Evolutionary conservation across 2,113 vertebrate species (phyloP).

Genomic region (Esox niger): DNA sequence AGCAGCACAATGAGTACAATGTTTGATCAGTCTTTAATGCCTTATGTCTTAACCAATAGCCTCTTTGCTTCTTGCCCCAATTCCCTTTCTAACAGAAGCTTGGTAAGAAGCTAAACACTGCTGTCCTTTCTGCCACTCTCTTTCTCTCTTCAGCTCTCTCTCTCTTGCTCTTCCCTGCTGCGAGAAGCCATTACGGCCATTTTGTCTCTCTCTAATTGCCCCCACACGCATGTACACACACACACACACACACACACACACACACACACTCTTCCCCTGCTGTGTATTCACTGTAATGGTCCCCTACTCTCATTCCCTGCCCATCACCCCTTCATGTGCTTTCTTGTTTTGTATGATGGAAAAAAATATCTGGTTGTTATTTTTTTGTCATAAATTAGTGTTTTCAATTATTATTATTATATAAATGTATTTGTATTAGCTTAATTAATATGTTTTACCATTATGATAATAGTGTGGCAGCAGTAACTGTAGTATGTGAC

Average conservation of each 20-base stretch:
- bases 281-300: slow-evolving; percentile 26
- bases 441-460: too few relatives aligned
- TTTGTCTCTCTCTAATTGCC: slow-evolving; percentile 45
- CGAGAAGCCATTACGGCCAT: slow-evolving; percentile 41
- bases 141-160: slow-evolving; percentile 19
- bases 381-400: too few relatives aligned
- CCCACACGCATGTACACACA: slow-evolving; percentile 7
- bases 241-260: not conserved
- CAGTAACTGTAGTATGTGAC: too few relatives aligned
- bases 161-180: slow-evolving; percentile 25
- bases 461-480: too few relatives aligned
- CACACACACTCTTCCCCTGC: slow-evolving; percentile 7
- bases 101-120: slow-evolving; percentile 37
- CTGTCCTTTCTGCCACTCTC: slow-evolving; percentile 39
- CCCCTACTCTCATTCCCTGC: slow-evolving; percentile 18
- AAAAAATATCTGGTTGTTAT: too few relatives aligned
- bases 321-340: not conserved
- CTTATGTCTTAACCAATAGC: not conserved
- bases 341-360: slow-evolving; percentile 18
- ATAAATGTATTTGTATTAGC: too few relatives aligned
- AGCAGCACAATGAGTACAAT: too few relatives aligned
- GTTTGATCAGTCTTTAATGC: too few relatives aligned
- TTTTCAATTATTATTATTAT: too few relatives aligned
- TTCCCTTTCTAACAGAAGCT: slow-evolving; percentile 36
- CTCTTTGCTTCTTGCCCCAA: slow-evolving; percentile 1